These are phyloP conservation scores for Sturnira hondurensis DNA, from an alignment of 2,113 vertebrate genomes.

Conservation along the genomic window DNA sequence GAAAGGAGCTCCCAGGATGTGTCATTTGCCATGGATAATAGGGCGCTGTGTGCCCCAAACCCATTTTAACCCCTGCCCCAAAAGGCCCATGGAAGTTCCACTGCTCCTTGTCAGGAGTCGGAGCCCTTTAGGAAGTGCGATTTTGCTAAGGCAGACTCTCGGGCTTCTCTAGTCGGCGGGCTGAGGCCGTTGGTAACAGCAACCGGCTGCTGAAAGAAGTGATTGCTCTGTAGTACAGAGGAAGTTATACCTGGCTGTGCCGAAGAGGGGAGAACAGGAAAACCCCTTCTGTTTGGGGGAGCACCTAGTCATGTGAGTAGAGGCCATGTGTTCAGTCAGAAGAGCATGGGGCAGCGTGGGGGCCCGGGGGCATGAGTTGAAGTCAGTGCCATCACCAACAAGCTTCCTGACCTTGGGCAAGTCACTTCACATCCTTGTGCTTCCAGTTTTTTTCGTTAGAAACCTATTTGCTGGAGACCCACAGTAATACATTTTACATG, in stretches of 20 bases:
- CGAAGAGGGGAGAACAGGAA: neutral
- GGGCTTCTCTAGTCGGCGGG: neutral
- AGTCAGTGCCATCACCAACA: neutral
- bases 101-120: neutral
- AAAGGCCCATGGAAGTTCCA: neutral
- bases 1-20: neutral
- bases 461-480: neutral
- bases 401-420: neutral
- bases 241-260: neutral
- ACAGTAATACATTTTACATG: rapidly evolving
- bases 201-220: neutral
- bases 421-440: neutral
- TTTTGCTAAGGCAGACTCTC: neutral
- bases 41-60: neutral
- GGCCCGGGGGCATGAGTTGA: rapidly evolving
- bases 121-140: neutral
- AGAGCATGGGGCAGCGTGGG: neutral
- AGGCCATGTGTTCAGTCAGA: rapidly evolving
- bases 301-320: neutral
- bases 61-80: neutral
- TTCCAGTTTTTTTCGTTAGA: neutral
- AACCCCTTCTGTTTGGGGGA: neutral
- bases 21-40: neutral
- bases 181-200: neutral
- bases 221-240: neutral